Evolutionary conservation across 2,888 invertebrate genomes (phyloP).

Genomic region (Myopa tessellatipennis): DNA sequence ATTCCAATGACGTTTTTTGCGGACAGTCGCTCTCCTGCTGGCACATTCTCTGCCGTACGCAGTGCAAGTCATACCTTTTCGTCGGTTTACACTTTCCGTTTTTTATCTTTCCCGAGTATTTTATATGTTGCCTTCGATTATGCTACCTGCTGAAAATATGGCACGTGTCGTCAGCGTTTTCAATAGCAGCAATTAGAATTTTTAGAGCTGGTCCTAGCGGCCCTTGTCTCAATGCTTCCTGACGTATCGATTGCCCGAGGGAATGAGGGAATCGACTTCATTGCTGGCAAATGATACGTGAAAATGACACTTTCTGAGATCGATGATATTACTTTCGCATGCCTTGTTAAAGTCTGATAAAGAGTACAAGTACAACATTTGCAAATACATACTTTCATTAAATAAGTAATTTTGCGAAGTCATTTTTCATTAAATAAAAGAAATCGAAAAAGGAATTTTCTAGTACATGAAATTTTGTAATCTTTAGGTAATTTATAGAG

Average conservation of each 20-base stretch:
- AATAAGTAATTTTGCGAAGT: too few species aligned
- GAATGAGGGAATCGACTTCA: conserved; percentile 46
- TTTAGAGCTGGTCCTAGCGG: conserved; percentile 44
- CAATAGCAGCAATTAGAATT: conserved; percentile 66
- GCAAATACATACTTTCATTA: too few species aligned
- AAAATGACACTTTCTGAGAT: conserved; percentile 67
- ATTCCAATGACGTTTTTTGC: neutral
- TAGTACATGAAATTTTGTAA: too few species aligned
- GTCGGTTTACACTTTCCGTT: too few species aligned
- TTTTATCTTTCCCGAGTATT: too few species aligned
- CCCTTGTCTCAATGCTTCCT: conserved; percentile 52
- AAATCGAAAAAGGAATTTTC: too few species aligned
- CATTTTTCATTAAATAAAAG: too few species aligned
- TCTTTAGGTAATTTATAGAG: neutral
- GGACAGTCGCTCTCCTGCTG: neutral
- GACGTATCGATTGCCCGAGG: neutral
- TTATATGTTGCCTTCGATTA: too few species aligned
- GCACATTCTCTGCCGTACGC: too few species aligned
- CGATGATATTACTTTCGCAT: conserved; percentile 64
- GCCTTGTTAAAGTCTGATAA: conserved; percentile 19
- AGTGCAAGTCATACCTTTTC: neutral
- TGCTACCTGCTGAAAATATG: neutral
- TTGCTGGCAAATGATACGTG: conserved; percentile 66
- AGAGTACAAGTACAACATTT: neutral
- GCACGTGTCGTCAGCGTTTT: conserved; percentile 53